Evolutionary conservation across 2,113 vertebrate species (phyloP).

Genomic region (Zapus hudsonius): DNA sequence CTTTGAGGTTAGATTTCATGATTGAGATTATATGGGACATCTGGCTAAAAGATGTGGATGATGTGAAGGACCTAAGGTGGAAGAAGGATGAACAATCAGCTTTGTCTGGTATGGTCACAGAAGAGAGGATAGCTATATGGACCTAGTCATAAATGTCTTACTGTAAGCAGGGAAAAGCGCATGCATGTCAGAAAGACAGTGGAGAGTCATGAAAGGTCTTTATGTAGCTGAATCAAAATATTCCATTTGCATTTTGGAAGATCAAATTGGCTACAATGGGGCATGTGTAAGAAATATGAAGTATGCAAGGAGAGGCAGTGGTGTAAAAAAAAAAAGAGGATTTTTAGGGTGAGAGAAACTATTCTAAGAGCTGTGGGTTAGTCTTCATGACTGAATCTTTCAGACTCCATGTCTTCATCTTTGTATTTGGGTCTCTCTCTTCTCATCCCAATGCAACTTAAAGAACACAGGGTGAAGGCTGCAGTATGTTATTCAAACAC

Average conservation of each 20-base stretch:
- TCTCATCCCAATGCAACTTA: background rate
- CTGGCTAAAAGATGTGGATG: background rate
- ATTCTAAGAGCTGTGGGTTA: fast-evolving
- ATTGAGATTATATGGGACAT: too few species aligned
- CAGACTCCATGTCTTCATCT: background rate
- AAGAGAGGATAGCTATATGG: background rate
- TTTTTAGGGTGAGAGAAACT: background rate
- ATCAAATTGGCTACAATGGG: background rate
- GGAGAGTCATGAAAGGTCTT: background rate
- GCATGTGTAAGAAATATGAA: background rate
- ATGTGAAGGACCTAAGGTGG: background rate
- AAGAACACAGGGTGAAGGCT: background rate
- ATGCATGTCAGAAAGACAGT: background rate
- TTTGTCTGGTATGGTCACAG: background rate
- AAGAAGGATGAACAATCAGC: background rate
- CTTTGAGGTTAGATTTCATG: too few species aligned
- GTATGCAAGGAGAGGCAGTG: background rate
- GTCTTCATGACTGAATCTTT: background rate
- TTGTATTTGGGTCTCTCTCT: background rate
- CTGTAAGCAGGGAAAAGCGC: background rate
- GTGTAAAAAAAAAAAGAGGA: background rate
- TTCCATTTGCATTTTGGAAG: background rate
- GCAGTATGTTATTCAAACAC: background rate
- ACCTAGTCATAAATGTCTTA: background rate
- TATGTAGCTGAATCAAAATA: background rate